Evolutionary conservation across 2,113 vertebrate species (phyloP), one percentile per base, ranked within the genome.

Genomic region (Rissa tridactyla): DNA sequence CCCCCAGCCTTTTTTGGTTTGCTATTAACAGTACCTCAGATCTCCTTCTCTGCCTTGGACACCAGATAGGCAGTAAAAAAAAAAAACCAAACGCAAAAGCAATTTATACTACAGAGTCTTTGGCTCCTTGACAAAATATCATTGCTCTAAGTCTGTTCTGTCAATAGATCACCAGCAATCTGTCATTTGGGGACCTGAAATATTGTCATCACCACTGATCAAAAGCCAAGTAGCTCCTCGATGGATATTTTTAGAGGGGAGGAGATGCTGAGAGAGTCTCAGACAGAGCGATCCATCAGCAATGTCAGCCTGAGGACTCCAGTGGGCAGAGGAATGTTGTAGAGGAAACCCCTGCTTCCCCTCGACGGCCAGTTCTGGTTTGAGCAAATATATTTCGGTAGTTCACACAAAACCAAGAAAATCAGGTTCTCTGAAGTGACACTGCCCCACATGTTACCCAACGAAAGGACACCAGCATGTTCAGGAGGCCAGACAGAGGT

Each of bases 191-290:
- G 40, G 30, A 85, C 73, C 51, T 79, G 66, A 84, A 94, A 93
- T 85, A 91, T 22, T 81, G 79, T 66, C 65, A 75, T 75, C 69
- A 47, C 16, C 29, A 57, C n/a, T 64, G 57, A 91, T 62, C 88
- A 92, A 86, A 96, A 94, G 92, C 64, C 91, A 92, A 73, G 55
- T 32, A 88, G 66, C n/a, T 92, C 64, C 60, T 81, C 7, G 2
- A 22, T 36, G 55, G 64, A 19, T 75, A 78, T 86, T 94, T 86
- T 86, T 27, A 47, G 34, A 81, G 60, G 29, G 42, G 23, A 88
- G 40, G 70, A 27, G 52, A 70, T 42, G 75, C 57, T 62, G 76
- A 85, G 30, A 75, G 44, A 57, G 40, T 51, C 52, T 76, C 44
- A 92, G 54, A 49, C 49, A 92, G n/a, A 90, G 36, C 0, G 2